These are phyloP conservation scores for Ips nitidus DNA, from an alignment of 1,140 invertebrate genomes.

Conservation along the genomic window DNA sequence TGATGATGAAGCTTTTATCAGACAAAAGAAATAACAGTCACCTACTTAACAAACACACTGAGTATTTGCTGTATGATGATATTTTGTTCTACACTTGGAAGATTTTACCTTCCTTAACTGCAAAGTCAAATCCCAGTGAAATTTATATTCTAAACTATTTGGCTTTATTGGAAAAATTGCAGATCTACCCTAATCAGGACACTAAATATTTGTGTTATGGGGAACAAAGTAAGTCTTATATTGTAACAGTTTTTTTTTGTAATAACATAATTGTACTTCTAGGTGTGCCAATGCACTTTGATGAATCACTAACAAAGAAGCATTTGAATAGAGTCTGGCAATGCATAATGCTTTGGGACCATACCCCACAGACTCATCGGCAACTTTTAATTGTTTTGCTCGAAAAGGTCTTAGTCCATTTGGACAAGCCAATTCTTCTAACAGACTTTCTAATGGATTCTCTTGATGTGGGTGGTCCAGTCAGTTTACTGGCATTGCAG, in stretches of 20 bases:
- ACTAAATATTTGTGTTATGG: conserved; percentile 52
- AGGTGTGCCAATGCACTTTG: conserved; percentile 42
- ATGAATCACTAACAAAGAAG: conserved; percentile 42
- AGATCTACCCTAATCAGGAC: conserved; percentile 41
- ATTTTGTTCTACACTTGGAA: conserved; percentile 63
- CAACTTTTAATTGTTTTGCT: conserved; percentile 79
- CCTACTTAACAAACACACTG: conserved; percentile 62
- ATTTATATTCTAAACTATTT: conserved; percentile 71
- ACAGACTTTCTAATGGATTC: conserved; percentile 94
- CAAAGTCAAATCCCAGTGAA: conserved; percentile 60
- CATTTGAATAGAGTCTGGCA: conserved; percentile 70
- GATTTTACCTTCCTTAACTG: conserved; percentile 57
- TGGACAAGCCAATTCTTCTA: conserved; percentile 78
- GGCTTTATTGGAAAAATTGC: conserved; percentile 65
- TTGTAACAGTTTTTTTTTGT: neutral
- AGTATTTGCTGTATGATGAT: conserved; percentile 65
- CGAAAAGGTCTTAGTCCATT: conserved; percentile 78
- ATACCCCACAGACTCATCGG: conserved; percentile 68
- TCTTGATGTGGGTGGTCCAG: conserved; percentile 81
- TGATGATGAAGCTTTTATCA: conserved; percentile 61
- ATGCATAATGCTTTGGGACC: conserved; percentile 68
- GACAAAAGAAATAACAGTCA: conserved; percentile 55
- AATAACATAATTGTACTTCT: conserved; percentile 4
- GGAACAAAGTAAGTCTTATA: conserved; percentile 48
- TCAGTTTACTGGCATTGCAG: conserved; percentile 88